phyloP scores from a whole-genome alignment of 2,888 invertebrate species.

The Papilio demoleus region DNA sequence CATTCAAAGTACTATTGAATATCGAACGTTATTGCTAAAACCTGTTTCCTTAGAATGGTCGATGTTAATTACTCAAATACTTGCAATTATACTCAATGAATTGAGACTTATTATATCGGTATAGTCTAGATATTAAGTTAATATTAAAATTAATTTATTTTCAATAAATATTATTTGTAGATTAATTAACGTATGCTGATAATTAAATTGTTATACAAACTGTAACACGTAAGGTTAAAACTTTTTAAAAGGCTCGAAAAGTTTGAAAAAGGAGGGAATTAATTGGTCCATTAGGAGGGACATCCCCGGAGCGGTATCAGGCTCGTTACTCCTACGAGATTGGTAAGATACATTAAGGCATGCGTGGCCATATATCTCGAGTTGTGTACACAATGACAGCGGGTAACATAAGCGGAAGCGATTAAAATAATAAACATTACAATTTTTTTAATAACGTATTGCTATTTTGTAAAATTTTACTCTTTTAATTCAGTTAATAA shows the following conservation, averaged over 20 bases:
- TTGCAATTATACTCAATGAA: too few relatives aligned
- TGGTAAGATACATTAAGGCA: slow-evolving; percentile 54
- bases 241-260: slow-evolving; percentile 49
- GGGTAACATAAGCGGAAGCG: slow-evolving; percentile 19
- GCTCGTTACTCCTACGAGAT: slow-evolving; percentile 56
- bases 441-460: too few relatives aligned
- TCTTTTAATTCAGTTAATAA: not conserved
- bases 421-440: not conserved
- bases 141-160: not conserved
- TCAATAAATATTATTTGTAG: not conserved
- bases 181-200: not conserved
- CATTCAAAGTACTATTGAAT: too few relatives aligned
- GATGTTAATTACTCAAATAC: too few relatives aligned
- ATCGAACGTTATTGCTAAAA: too few relatives aligned
- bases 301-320: slow-evolving; percentile 50
- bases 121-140: too few relatives aligned
- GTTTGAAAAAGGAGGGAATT: slow-evolving; percentile 56
- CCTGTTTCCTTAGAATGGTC: too few relatives aligned
- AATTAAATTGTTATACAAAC: slow-evolving; percentile 33
- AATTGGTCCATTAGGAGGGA: slow-evolving; percentile 69
- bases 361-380: slow-evolving; percentile 47
- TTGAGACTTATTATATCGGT: too few relatives aligned
- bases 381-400: not conserved
- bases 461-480: too few relatives aligned
- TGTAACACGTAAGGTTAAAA: slow-evolving; percentile 56